These are phyloP conservation scores for Drosophila macrothrix DNA, from an alignment of 2,888 invertebrate species.

Conservation along the genomic window DNA sequence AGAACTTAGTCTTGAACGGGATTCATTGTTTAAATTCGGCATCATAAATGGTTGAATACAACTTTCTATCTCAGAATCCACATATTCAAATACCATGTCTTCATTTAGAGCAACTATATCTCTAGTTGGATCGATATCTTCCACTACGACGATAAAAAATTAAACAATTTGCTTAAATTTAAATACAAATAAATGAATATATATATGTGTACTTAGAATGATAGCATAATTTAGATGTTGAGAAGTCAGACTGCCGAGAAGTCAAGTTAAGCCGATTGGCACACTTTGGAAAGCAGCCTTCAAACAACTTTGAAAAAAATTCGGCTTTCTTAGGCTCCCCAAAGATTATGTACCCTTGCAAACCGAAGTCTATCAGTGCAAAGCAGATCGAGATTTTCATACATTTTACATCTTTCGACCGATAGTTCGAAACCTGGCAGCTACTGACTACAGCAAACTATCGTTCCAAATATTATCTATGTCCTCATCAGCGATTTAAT, in stretches of 20 bases:
- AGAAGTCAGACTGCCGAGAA: not conserved
- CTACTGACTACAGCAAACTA: no score
- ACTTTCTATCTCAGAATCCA: conserved; percentile 87
- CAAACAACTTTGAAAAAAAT: no score
- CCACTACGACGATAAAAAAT: conserved; percentile 55
- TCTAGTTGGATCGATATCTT: conserved; percentile 87
- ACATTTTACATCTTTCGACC: no score
- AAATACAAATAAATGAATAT: not conserved
- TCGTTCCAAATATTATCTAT: no score
- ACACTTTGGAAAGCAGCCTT: not conserved
- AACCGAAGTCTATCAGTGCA: not conserved
- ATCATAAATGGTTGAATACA: conserved; percentile 87
- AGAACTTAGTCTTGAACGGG: conserved; percentile 87
- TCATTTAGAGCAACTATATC: conserved; percentile 89
- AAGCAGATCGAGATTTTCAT: not conserved
- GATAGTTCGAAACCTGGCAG: no score
- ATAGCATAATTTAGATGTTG: not conserved
- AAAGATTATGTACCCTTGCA: not conserved
- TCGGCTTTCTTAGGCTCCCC: not conserved
- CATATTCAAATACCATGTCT: conserved; percentile 89
- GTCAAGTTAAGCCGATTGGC: not conserved
- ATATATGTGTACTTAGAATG: not conserved
- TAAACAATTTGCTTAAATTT: not conserved
- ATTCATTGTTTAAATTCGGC: conserved; percentile 86
- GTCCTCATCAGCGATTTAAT: no score